A percentile compares a stretch with the other conserved stretches of the same genome.
Evolutionary conservation across 2,888 invertebrate species (phyloP).

Genomic region (Siphlonurus alternatus): DNA sequence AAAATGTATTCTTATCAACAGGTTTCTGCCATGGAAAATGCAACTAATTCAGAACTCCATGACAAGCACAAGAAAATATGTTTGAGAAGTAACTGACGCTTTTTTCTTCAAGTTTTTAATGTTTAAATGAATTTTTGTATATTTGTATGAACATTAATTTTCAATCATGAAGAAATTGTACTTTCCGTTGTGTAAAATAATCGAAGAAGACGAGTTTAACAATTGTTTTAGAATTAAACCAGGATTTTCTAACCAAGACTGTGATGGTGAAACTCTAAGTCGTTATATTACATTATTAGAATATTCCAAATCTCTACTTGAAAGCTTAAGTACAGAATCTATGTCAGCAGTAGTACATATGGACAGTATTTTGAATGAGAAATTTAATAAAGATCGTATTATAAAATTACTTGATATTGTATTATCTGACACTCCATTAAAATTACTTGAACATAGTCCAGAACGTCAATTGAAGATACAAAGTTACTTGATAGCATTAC

Average conservation of each 20-base stretch:
- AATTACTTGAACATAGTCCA: neutral
- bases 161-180: too few species aligned
- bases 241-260: neutral
- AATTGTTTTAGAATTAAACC: too few species aligned
- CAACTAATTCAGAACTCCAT: too few species aligned
- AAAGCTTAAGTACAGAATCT: neutral
- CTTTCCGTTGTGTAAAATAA: too few species aligned
- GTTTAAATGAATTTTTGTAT: too few species aligned
- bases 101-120: too few species aligned
- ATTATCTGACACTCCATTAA: neutral
- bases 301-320: neutral
- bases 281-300: neutral
- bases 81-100: too few species aligned
- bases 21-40: too few species aligned
- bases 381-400: neutral
- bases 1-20: too few species aligned
- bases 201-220: too few species aligned
- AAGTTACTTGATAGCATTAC: neutral
- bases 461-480: neutral
- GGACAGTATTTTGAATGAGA: neutral
- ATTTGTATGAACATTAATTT: too few species aligned
- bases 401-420: neutral
- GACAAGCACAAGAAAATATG: too few species aligned
- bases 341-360: neutral
- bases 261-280: neutral